These are phyloP conservation scores for Coptotermes formosanus DNA, from an alignment of 1,140 invertebrate species.

Conservation along the genomic window DNA sequence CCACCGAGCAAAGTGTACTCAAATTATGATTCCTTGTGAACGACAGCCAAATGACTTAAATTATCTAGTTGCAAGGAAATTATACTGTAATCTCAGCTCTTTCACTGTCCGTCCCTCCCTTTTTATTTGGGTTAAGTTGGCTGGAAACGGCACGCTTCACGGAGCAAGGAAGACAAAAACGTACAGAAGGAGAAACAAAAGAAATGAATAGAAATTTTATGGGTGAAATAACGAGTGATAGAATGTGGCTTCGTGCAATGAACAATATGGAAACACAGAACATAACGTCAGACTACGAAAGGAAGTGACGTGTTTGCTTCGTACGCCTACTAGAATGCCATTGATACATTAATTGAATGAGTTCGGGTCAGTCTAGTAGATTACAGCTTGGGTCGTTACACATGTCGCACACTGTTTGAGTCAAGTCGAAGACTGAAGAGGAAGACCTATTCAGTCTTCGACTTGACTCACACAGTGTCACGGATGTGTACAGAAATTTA, in stretches of 20 bases:
- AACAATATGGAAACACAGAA: background rate
- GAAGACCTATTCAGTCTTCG: too few species aligned
- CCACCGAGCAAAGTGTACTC: conserved; percentile 35
- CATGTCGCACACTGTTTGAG: too few species aligned
- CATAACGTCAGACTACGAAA: too few species aligned
- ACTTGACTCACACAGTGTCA: too few species aligned
- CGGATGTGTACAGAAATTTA: too few species aligned
- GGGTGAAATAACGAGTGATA: background rate
- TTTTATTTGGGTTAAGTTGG: conserved; percentile 2
- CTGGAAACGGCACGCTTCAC: conserved; percentile 3
- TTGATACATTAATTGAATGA: too few species aligned
- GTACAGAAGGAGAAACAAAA: background rate
- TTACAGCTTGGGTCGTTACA: too few species aligned
- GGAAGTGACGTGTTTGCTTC: too few species aligned
- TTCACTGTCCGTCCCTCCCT: conserved; percentile 30
- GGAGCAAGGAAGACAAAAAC: background rate
- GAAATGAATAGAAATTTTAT: background rate
- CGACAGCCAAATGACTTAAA: conserved; percentile 38
- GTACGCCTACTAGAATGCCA: too few species aligned
- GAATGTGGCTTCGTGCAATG: background rate
- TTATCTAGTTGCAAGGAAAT: conserved; percentile 38
- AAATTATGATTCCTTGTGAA: conserved; percentile 37
- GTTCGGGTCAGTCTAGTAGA: too few species aligned
- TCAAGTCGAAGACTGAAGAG: too few species aligned
- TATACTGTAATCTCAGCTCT: conserved; percentile 37